Conservation (phyloP, 2,888 invertebrate genomes). For the Eudemis profundana region DNA sequence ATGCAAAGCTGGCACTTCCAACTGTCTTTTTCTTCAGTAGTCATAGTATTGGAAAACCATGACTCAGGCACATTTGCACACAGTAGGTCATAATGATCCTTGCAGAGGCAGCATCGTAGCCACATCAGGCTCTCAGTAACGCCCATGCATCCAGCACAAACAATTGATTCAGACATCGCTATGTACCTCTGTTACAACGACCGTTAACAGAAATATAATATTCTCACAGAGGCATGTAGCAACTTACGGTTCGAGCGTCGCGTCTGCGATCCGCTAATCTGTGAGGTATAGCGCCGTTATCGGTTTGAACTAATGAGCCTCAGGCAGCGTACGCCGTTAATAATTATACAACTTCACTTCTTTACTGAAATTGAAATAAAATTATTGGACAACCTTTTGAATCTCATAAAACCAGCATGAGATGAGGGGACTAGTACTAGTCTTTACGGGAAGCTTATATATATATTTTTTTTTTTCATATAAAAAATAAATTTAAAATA, state of each 20-base stretch:
- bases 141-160: slow-evolving; percentile 6
- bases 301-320: background rate
- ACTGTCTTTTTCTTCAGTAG: background rate
- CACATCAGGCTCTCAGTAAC: background rate
- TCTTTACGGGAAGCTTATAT: too few species aligned
- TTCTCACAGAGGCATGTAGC: background rate
- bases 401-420: too few species aligned
- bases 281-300: background rate
- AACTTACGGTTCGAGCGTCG: background rate
- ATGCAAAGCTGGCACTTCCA: slow-evolving; percentile 8
- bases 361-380: too few species aligned
- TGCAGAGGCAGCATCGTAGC: background rate
- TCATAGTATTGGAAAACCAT: background rate
- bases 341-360: too few species aligned
- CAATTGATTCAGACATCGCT: background rate
- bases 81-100: background rate
- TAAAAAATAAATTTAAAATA: too few species aligned
- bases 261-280: background rate
- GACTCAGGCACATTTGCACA: background rate
- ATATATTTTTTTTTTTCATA: too few species aligned
- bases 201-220: background rate
- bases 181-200: too few species aligned
- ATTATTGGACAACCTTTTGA: too few species aligned
- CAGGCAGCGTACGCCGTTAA: background rate
- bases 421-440: too few species aligned